phyloP scores from a whole-genome alignment of 92 coral and sea anemone genomes.

The Siderastrea siderea region DNA sequence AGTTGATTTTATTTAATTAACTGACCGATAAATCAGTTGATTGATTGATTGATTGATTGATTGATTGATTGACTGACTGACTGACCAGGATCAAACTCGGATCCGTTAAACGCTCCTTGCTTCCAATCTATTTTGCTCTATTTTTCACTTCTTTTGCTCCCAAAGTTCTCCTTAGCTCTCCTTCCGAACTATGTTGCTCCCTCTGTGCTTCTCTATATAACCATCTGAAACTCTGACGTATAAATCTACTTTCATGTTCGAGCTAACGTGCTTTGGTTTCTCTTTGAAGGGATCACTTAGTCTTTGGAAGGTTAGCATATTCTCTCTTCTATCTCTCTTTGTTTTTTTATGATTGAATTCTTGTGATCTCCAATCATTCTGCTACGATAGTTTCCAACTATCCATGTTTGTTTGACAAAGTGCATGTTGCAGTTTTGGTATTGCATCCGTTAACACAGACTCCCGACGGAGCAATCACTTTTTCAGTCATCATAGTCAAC shows the following conservation, averaged over 20 bases:
- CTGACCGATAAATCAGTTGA: not conserved
- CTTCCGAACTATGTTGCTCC: no score
- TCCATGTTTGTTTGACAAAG: not conserved
- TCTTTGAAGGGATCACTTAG: slow-evolving; percentile 18
- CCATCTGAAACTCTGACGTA: not conserved
- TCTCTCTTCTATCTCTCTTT: not conserved
- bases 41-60: not conserved
- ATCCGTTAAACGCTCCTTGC: no score
- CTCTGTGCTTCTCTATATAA: no score
- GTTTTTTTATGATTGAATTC: not conserved
- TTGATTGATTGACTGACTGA: not conserved
- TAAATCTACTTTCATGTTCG: not conserved
- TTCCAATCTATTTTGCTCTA: no score
- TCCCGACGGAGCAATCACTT: no score
- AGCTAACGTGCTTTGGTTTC: slow-evolving; percentile 10
- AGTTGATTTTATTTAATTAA: not conserved
- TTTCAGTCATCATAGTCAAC: no score
- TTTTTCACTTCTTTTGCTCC: no score
- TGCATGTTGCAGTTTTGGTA: not conserved
- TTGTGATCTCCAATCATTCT: not conserved
- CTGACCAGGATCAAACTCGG: not conserved
- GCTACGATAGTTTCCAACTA: not conserved
- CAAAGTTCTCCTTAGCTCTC: no score
- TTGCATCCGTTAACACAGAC: no score
- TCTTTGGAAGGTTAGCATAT: slow-evolving; percentile 33